A percentile compares a stretch with the other conserved stretches of the same genome.
Conservation (phyloP, 2,113 vertebrate genomes). For the Bubo scandiacus region DNA sequence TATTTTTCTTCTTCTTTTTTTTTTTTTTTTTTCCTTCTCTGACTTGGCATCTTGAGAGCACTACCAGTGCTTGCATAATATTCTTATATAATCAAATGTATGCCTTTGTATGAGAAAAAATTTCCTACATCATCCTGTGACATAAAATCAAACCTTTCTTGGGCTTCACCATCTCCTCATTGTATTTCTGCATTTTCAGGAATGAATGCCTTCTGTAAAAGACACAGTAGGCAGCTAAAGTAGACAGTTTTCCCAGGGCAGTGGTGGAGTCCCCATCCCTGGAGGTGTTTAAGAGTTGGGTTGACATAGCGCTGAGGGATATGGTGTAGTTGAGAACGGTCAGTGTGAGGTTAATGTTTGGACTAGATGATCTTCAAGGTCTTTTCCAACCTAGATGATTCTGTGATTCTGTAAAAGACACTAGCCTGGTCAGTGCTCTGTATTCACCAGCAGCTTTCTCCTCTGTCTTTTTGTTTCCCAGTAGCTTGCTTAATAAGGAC, state of each 20-base stretch:
- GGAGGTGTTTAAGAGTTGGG: too few relatives aligned
- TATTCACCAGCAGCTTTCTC: neutral
- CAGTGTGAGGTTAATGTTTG: too few relatives aligned
- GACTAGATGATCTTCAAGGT: too few relatives aligned
- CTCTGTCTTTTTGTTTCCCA: neutral
- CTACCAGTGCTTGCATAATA: neutral
- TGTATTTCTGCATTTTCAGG: neutral
- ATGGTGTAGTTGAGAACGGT: too few relatives aligned
- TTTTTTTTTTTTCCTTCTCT: neutral
- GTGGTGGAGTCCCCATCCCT: too few relatives aligned
- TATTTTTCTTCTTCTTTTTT: accelerated
- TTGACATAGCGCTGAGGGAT: too few relatives aligned
- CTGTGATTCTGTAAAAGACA: too few relatives aligned
- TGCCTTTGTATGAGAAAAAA: neutral
- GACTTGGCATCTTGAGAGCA: neutral
- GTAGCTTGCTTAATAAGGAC: neutral
- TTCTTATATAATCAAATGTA: neutral
- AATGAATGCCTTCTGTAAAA: neutral
- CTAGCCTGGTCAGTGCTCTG: neutral
- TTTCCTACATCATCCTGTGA: neutral
- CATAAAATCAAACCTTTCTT: neutral
- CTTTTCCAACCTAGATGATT: too few relatives aligned
- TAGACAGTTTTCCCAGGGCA: too few relatives aligned
- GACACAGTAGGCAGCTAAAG: neutral
- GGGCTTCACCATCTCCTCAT: neutral